Evolutionary conservation across 2,113 vertebrate genomes (phyloP).

Genomic region (Alligator mississippiensis): DNA sequence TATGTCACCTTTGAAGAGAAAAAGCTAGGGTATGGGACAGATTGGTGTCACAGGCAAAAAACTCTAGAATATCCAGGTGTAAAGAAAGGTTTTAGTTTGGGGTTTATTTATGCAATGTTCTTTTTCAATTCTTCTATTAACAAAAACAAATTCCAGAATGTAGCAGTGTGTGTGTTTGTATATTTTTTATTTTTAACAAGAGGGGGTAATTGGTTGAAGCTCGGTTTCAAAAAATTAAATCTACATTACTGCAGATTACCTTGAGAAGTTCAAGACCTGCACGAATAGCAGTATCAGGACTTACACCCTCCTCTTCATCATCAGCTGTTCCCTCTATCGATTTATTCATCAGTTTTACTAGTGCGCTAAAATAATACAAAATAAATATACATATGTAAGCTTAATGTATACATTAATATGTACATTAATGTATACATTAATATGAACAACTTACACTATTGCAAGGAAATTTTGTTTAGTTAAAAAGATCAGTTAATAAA

Average conservation of each 20-base stretch:
- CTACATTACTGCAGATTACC: slow-evolving; percentile 74
- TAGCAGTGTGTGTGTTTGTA: neutral
- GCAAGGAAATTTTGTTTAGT: neutral
- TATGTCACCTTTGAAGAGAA: neutral
- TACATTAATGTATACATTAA: neutral
- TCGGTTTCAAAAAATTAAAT: neutral
- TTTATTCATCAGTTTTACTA: slow-evolving; percentile 98
- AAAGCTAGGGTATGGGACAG: neutral
- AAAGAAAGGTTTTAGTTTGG: neutral
- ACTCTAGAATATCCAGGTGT: neutral
- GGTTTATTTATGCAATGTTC: neutral
- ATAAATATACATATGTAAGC: neutral
- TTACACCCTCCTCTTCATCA: slow-evolving; percentile 98
- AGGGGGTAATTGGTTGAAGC: neutral
- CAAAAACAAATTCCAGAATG: neutral
- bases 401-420: neutral
- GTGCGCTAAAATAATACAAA: slow-evolving; percentile 82
- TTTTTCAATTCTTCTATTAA: neutral
- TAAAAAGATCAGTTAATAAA: neutral
- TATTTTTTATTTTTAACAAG: neutral
- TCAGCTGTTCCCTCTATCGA: slow-evolving; percentile 98
- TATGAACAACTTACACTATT: neutral
- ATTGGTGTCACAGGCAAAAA: neutral
- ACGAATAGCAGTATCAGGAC: slow-evolving; percentile 96
- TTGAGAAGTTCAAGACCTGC: slow-evolving; percentile 98